phyloP scores from a whole-genome alignment of 2,113 vertebrate species.

The Sander lucioperca region DNA sequence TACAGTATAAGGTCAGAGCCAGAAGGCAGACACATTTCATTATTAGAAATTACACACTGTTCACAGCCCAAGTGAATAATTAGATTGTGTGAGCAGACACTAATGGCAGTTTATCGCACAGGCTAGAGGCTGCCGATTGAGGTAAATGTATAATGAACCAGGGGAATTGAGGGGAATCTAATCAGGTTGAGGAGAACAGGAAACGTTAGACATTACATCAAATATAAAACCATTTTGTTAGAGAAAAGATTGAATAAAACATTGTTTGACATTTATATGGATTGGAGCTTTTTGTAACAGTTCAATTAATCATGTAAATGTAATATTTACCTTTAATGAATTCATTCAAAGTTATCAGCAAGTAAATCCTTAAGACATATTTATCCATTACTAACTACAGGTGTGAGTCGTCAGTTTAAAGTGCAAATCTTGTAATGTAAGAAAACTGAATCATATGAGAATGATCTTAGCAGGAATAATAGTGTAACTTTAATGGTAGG shows the following conservation, averaged over 20 bases:
- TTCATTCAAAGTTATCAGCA: not conserved
- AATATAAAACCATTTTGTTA: conserved; percentile 21
- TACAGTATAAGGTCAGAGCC: conserved; percentile 57
- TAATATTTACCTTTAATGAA: not conserved
- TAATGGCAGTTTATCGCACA: conserved; percentile 61
- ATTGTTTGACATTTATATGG: not conserved
- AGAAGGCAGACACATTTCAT: conserved; percentile 64
- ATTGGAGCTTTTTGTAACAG: not conserved
- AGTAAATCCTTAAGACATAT: not conserved
- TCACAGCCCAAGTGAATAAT: conserved; percentile 58
- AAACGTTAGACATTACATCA: not conserved
- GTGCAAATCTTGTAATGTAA: not conserved
- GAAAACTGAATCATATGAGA: not conserved
- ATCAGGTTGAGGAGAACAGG: conserved; percentile 13
- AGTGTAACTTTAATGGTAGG: not conserved
- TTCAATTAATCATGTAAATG: not conserved
- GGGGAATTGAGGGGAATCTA: conserved; percentile 35
- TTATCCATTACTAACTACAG: not conserved
- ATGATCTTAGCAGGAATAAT: not conserved
- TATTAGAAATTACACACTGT: conserved; percentile 57
- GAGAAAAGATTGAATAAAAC: not conserved
- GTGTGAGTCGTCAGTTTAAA: conserved; percentile 7
- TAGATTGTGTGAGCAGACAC: conserved; percentile 56
- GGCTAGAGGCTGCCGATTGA: conserved; percentile 17
- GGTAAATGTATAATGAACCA: conserved; percentile 36